Base-by-base conservation (phyloP, 2,797 vertebrate species). In the Pristis pectinata region DNA sequence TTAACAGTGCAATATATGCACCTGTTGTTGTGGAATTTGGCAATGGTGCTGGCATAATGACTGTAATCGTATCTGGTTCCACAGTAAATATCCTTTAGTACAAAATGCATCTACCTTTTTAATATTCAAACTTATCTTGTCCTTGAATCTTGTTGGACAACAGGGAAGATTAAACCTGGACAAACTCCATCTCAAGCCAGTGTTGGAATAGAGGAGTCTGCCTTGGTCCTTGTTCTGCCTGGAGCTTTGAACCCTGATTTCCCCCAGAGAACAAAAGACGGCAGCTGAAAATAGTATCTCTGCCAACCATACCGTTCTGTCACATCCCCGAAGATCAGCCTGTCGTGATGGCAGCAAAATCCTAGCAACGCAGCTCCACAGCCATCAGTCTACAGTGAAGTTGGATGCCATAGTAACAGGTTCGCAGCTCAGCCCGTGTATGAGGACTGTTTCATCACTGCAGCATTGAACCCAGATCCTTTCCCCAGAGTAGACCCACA, bases 331-430 rank as follows among this genome's bases (percentile, higher is more conserved):
- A 72, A 74, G 92, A 72, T 41, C 44, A 53, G 92, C 41, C 92
- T 53, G 70, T 74, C 30, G 64, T 49, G 92, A 74, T 91, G 92
- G 92, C 67, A 74, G 92, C 70, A 72, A 19, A 94, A 94, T 94
- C 92, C 92, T 94, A 94, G 92, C 92, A 94, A 94, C 92, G 49
- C 5, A 53, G 49, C 44, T 94, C 92, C 92, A 74, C 92, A 94
- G 92, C 92, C 92, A 94, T 94, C 70, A 93, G 49, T 94, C 92
- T 56, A 30, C 70, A 34, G 70, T 56, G 70, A 76, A 74, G 44
- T 24, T 76, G 27, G 92, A 70, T 94, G 92, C 92, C 92, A 94
- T 94, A 94, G 92, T 49, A 94, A 94, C 92, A 30, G 30, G 44
- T 17, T 34, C 6, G 30, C 44, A 94, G 70, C 70, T 67, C 64